Evolutionary conservation across 2,797 vertebrate species (phyloP).

Genomic region (Leontocebus nigricollis): DNA sequence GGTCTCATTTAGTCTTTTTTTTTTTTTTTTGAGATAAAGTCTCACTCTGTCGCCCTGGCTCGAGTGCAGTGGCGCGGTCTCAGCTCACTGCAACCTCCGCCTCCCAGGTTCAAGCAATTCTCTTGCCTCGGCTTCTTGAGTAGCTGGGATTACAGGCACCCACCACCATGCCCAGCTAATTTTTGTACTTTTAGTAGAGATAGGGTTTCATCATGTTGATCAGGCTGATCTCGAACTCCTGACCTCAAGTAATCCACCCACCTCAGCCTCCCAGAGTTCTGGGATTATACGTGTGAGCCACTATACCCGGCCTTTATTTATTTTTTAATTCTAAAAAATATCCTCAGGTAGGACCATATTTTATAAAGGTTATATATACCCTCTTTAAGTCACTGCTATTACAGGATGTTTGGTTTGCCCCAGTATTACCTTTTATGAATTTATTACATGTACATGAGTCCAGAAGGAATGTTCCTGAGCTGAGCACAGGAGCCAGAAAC

Average conservation of each 20-base stretch:
- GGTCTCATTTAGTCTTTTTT: neutral
- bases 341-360: neutral
- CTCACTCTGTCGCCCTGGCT: neutral
- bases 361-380: neutral
- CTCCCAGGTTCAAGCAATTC: neutral
- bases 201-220: neutral
- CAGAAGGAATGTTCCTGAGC: neutral
- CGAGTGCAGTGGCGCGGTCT: neutral
- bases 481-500: neutral
- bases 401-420: neutral
- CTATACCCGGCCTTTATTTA: rapidly evolving
- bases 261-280: neutral
- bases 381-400: neutral
- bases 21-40: neutral
- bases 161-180: neutral
- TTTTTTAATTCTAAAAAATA: neutral
- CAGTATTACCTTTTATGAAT: neutral
- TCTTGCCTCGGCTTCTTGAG: no score
- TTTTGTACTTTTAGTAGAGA: neutral
- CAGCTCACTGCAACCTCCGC: neutral
- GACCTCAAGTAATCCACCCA: neutral
- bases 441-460: neutral
- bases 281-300: neutral
- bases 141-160: neutral
- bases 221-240: neutral